phyloP scores from a whole-genome alignment of 2,113 vertebrate species.

The Syngnathus scovelli region DNA sequence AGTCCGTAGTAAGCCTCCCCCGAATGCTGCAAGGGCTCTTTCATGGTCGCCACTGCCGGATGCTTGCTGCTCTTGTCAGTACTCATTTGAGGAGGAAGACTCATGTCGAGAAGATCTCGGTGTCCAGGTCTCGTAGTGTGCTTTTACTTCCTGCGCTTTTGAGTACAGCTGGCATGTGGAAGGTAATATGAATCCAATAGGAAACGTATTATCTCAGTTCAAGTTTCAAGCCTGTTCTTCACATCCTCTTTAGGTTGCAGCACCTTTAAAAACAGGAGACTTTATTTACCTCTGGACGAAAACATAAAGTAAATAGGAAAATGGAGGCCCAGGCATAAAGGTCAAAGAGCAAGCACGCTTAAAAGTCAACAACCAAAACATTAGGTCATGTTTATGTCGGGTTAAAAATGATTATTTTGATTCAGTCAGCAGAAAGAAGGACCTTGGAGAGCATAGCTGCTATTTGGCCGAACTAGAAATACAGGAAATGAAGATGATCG shows the following conservation, averaged over 20 bases:
- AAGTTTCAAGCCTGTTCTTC: constrained; percentile 50
- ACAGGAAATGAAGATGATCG: constrained; percentile 71
- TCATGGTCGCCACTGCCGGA: constrained; percentile 67
- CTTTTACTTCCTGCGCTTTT: constrained; percentile 27
- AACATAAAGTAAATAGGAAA: constrained; percentile 44
- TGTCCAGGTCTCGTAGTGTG: constrained; percentile 27
- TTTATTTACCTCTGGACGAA: constrained; percentile 20
- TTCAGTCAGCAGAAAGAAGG: constrained; percentile 18
- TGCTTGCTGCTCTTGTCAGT: constrained; percentile 81
- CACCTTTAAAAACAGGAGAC: constrained; percentile 47
- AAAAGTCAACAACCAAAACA: constrained; percentile 1
- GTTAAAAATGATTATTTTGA: constrained; percentile 10
- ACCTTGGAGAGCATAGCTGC: constrained; percentile 45
- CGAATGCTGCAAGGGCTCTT: constrained; percentile 76
- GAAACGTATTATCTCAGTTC: constrained; percentile 55
- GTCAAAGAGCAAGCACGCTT: constrained; percentile 2
- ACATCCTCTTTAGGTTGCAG: constrained; percentile 48
- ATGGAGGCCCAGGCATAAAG: constrained; percentile 49
- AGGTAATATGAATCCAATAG: constrained; percentile 57
- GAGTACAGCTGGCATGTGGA: constrained; percentile 39
- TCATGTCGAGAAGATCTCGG: constrained; percentile 70
- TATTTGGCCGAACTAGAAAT: constrained; percentile 73
- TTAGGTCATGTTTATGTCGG: constrained; percentile 3
- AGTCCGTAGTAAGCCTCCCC: constrained; percentile 81
- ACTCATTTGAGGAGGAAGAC: constrained; percentile 86